These are phyloP conservation scores for Apeira syringaria DNA, from an alignment of 2,888 invertebrate species.

Conservation along the genomic window DNA sequence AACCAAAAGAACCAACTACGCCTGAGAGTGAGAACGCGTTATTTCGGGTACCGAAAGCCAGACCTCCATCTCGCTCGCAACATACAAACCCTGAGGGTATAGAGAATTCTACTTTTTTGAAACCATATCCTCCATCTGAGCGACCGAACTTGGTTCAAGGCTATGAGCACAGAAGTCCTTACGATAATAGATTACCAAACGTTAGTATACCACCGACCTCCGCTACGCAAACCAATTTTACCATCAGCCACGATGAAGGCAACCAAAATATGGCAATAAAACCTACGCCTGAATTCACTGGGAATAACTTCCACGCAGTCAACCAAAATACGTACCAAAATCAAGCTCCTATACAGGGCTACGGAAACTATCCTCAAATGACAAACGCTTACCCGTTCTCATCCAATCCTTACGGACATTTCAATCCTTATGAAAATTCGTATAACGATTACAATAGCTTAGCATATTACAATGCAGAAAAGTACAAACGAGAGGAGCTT, in stretches of 20 bases:
- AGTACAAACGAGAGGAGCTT: slow-evolving; percentile 79
- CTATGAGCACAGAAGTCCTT: slow-evolving; percentile 73
- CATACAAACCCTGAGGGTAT: slow-evolving; percentile 73
- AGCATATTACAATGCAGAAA: slow-evolving; percentile 80
- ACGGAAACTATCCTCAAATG: slow-evolving; percentile 77
- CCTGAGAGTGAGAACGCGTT: slow-evolving; percentile 79
- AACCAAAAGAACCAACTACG: slow-evolving; percentile 60
- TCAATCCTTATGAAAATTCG: slow-evolving; percentile 78
- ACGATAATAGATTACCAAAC: slow-evolving; percentile 58
- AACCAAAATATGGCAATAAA: slow-evolving; percentile 61
- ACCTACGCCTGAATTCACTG: slow-evolving; percentile 56
- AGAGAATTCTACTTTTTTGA: slow-evolving; percentile 84
- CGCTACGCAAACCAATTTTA: slow-evolving; percentile 63
- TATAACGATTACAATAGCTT: slow-evolving; percentile 79
- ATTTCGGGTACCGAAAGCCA: slow-evolving; percentile 86
- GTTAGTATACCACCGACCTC: slow-evolving; percentile 50
- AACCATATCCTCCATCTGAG: slow-evolving; percentile 85
- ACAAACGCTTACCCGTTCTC: slow-evolving; percentile 72
- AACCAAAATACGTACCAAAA: slow-evolving; percentile 67
- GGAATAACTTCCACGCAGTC: slow-evolving; percentile 68
- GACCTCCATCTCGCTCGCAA: slow-evolving; percentile 85
- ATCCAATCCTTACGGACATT: slow-evolving; percentile 76
- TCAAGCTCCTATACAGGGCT: slow-evolving; percentile 69
- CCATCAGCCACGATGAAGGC: slow-evolving; percentile 69
- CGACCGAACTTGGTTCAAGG: slow-evolving; percentile 65